These are phyloP conservation scores for Toxostoma redivivum DNA, from an alignment of 2,113 vertebrate species.

Conservation along the genomic window DNA sequence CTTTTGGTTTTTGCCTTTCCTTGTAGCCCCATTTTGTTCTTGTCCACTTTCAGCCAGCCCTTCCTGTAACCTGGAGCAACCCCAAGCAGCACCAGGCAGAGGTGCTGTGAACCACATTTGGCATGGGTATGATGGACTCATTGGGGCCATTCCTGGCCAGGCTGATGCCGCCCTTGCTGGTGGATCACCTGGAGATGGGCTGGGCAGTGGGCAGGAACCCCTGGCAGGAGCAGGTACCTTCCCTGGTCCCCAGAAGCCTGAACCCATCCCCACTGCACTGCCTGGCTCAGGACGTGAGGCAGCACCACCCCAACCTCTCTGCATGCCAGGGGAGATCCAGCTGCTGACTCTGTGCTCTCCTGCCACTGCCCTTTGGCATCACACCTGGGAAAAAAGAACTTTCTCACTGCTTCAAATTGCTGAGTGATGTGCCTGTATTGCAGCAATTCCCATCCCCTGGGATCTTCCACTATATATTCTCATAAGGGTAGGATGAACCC, in stretches of 20 bases:
- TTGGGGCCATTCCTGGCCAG: background rate
- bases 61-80: background rate
- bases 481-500: conserved; percentile 30
- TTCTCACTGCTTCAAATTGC: background rate
- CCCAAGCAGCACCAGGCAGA: background rate
- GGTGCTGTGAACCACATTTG: background rate
- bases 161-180: background rate
- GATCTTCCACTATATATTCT: background rate
- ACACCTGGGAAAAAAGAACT: background rate
- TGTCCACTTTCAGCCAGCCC: accelerated
- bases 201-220: background rate
- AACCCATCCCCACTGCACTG: accelerated
- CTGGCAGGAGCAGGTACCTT: background rate
- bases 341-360: background rate
- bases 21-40: accelerated
- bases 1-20: background rate
- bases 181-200: background rate
- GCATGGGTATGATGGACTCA: background rate
- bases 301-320: accelerated
- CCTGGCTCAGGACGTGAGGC: background rate
- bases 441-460: background rate
- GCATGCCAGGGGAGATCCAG: background rate
- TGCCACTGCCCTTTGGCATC: background rate
- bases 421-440: background rate
- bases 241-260: background rate